phyloP scores from a whole-genome alignment of 2,888 invertebrate species.

The Andrena fulva region DNA sequence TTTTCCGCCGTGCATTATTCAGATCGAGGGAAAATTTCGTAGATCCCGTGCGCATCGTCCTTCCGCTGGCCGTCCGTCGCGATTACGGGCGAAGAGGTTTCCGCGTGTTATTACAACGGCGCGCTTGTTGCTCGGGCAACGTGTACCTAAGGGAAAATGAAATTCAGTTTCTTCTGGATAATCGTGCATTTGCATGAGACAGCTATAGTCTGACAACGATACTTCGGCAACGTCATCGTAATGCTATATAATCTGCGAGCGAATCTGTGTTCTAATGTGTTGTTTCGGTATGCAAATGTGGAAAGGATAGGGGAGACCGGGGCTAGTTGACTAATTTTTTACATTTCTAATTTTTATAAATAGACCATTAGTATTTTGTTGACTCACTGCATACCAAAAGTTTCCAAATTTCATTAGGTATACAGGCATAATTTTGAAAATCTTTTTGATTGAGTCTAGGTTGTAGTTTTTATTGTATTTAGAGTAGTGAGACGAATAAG shows the following conservation, averaged over 20 bases:
- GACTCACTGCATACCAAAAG: no score
- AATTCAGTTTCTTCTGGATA: constrained; percentile 39
- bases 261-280: no score
- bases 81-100: constrained; percentile 5
- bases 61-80: neutral
- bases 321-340: no score
- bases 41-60: neutral
- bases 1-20: constrained; percentile 45
- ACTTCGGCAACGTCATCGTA: constrained; percentile 23
- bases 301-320: no score
- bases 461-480: no score
- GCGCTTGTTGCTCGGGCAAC: neutral
- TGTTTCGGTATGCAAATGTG: no score
- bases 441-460: no score
- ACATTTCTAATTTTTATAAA: no score
- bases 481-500: no score
- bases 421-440: no score
- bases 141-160: constrained; percentile 5
- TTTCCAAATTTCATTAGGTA: no score
- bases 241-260: neutral
- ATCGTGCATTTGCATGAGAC: constrained; percentile 32
- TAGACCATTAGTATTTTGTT: no score
- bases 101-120: neutral
- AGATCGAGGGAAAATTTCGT: constrained; percentile 24
- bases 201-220: constrained; percentile 18